phyloP scores from a whole-genome alignment of 1,140 invertebrate genomes.

The Calliopsis andreniformis region DNA sequence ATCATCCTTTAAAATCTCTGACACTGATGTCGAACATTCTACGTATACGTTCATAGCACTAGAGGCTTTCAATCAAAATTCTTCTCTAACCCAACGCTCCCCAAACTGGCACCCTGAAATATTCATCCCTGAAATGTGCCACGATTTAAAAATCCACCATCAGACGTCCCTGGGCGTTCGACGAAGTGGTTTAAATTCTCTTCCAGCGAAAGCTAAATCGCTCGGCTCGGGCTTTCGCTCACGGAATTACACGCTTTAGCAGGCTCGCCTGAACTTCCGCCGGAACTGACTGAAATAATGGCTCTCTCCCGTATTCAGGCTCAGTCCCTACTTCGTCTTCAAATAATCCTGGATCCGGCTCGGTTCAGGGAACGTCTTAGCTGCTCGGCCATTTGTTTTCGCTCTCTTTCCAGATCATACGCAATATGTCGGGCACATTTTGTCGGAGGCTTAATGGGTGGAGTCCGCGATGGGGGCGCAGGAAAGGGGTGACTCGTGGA shows the following conservation, averaged over 20 bases:
- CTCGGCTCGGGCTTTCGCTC: neutral
- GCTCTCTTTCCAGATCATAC: conserved; percentile 54
- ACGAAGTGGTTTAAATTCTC: neutral
- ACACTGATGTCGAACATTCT: too few relatives aligned
- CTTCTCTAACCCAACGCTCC: too few relatives aligned
- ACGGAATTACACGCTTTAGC: conserved; percentile 24
- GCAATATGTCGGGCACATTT: conserved; percentile 67
- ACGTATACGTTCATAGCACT: too few relatives aligned
- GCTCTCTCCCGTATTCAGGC: conserved; percentile 31
- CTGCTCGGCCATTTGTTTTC: conserved; percentile 55
- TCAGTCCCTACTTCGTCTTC: conserved; percentile 35
- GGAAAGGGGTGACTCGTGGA: conserved; percentile 58
- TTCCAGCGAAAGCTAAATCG: neutral
- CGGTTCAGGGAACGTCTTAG: conserved; percentile 46
- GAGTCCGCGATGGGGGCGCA: conserved; percentile 2
- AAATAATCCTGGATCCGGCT: conserved; percentile 39
- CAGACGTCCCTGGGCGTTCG: neutral
- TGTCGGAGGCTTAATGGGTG: conserved; percentile 41
- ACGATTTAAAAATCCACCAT: neutral
- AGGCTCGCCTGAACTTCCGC: neutral
- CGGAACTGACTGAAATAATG: conserved; percentile 15
- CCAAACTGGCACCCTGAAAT: too few relatives aligned
- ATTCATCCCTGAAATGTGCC: neutral
- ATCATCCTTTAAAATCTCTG: too few relatives aligned
- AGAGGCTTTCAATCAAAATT: neutral